phyloP scores from a whole-genome alignment of 2,797 vertebrate species.

The Lindbergichthys nudifrons region DNA sequence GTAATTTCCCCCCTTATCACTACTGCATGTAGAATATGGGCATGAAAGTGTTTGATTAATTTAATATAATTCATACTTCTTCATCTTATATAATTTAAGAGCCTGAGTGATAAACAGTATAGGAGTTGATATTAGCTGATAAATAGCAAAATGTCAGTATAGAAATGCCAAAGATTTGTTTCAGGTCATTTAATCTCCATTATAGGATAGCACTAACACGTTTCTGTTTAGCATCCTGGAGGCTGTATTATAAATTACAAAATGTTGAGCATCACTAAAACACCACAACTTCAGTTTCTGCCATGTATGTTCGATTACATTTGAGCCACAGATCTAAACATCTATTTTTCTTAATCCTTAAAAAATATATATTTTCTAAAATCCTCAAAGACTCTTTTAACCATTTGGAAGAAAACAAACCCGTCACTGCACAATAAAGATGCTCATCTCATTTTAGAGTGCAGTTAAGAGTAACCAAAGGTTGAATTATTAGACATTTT shows the following conservation, averaged over 20 bases:
- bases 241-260: neutral
- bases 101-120: neutral
- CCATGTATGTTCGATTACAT: neutral
- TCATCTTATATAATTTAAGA: conserved; percentile 9
- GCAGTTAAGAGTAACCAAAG: too few species aligned
- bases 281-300: neutral
- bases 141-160: neutral
- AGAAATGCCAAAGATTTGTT: conserved; percentile 36
- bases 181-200: neutral
- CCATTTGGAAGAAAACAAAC: neutral
- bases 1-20: neutral
- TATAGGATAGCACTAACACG: neutral
- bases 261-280: conserved; percentile 6
- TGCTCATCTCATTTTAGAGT: too few species aligned
- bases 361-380: neutral
- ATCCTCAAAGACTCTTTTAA: neutral
- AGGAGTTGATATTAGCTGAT: neutral
- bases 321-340: neutral
- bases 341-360: neutral
- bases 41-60: neutral
- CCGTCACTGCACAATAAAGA: neutral
- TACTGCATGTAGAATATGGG: conserved; percentile 12
- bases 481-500: too few species aligned
- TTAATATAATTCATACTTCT: neutral
- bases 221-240: neutral